These are phyloP conservation scores for Catalaphyllia jardinei DNA, from an alignment of 64 coral and sea anemone genomes.

Conservation along the genomic window DNA sequence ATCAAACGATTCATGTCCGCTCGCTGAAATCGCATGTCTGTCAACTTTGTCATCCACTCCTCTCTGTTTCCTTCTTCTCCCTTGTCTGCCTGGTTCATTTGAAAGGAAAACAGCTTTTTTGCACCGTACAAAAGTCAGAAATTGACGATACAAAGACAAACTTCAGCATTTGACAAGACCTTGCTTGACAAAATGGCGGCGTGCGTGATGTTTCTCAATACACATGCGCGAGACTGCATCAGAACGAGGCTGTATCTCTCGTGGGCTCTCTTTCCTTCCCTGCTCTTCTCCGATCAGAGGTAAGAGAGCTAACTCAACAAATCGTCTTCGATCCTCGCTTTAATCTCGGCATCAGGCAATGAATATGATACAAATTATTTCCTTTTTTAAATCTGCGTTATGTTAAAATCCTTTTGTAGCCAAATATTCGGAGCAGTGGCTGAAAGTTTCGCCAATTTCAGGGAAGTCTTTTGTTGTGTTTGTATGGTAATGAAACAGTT, in stretches of 20 bases:
- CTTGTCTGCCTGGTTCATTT: conserved; percentile 90
- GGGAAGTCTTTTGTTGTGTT: not conserved
- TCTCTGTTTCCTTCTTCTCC: conserved; percentile 87
- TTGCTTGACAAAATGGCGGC: conserved; percentile 39
- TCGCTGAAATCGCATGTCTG: conserved; percentile 83
- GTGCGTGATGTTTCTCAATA: not conserved
- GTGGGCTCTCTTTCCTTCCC: conserved; percentile 49
- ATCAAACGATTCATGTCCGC: conserved; percentile 96
- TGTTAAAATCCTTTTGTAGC: not conserved
- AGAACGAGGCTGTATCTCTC: conserved; percentile 52
- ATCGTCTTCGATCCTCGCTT: not conserved
- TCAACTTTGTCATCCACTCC: conserved; percentile 98
- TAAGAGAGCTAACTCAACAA: not conserved
- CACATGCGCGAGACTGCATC: conserved; percentile 14
- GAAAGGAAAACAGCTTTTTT: conserved; percentile 9
- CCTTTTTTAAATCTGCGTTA: not conserved
- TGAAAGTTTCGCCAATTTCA: not conserved
- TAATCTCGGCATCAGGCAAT: not conserved
- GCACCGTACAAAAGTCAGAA: not conserved
- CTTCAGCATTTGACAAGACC: not conserved
- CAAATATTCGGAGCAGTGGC: not conserved
- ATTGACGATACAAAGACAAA: not conserved
- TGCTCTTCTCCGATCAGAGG: not conserved
- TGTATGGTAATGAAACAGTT: too few species aligned
- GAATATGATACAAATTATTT: not conserved